Evolutionary conservation across 2,888 invertebrate species (phyloP), one percentile per base, ranked within the genome.

Genomic region (Nomada flava): DNA sequence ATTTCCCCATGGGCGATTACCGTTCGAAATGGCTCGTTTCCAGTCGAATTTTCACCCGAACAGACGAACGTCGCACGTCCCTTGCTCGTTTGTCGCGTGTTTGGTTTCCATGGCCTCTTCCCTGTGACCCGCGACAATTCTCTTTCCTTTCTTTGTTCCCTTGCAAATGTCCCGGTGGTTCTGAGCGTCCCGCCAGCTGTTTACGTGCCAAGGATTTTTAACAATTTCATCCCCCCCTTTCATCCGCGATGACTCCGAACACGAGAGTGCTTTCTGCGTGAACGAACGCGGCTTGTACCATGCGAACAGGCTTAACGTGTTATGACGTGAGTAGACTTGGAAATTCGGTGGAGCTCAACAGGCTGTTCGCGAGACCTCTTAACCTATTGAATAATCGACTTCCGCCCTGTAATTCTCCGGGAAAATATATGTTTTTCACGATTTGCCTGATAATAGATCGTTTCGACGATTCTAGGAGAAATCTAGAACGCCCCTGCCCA

Each of bases 271-370:
- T 47, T 68, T 36, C 80, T 55, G n/a, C 76, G 59, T 82, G 79
- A 86, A 29, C 76, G 42, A 63, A 86, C 73, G 89, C 79, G 80
- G 85, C 55, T 70, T 88, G 84, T 89, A 92, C 88, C 86, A 92
- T 92, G 91, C 91, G 77, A 92, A 90, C 84, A 88, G 84, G 82
- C 70, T 83, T 81, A 20, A 76, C 82, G 44, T 85, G 88, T 87
- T 89, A 90, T 89, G 89, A 89, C 83, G 91, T 91, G 72, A 91
- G 90, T 91, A 77, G 52, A 26, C 26, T 69, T 63, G 44, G 59
- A 50, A 18, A 72, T 23, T 15, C 47, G 47, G 47, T 3, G 47
- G 10, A 13, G 26, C 23, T 26, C 26, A 13, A 26, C 13, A 13
- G 57, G n/a, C n/a, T n/a, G 13, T 13, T 26, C n/a, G 13, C 5